Base-by-base conservation (phyloP, 2,113 vertebrate species). In the Heterochromis multidens region DNA sequence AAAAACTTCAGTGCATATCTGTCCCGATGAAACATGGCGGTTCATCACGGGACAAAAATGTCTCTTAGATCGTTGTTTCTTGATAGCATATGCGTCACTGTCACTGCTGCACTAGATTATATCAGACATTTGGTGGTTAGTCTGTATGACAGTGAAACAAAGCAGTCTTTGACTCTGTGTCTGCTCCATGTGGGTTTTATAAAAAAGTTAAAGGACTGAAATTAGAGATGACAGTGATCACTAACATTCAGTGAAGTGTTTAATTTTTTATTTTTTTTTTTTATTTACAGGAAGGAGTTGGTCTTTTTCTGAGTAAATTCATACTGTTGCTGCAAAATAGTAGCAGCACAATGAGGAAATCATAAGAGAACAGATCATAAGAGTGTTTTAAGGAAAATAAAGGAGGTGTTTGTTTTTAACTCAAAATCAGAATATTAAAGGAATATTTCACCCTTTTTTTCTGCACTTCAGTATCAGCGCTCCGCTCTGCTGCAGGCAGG, bases 401-500 rank as follows among this genome's bases (percentile, higher is more conserved):
- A 46, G 14, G 7, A 62, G 21, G 23, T 19, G n/a, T 27, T 31
- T 72, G 31, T 78, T 35, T 70, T 85, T 4, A 23, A 82, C 29
- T 54, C 21, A 58, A 16, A 70, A 49, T 16, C 3, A 12, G n/a
- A 80, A 61, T 37, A 46, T 65, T 79, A 59, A 80, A 62, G 63
- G 12, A 16, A 57, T 27, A 17, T 2, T 85, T 3, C 16, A 2
- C 0, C 77, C 8, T 60, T 4, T 84, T 12, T 17, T 79, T 13
- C 23, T 43, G 43, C 10, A 0, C 31, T 77, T 40, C 21, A 63
- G 70, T 74, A 13, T 74, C 46, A 54, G 54, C 43, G 65, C 86
- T 35, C 52, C 62, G 12, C 54, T 87, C 72, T 87, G 84, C 89
- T 88, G 79, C 87, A 92, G 86, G 90, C 84, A 74, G 57, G 35